These are phyloP conservation scores for Octodonta nipae DNA, from an alignment of 2,888 invertebrate species.

Conservation along the genomic window DNA sequence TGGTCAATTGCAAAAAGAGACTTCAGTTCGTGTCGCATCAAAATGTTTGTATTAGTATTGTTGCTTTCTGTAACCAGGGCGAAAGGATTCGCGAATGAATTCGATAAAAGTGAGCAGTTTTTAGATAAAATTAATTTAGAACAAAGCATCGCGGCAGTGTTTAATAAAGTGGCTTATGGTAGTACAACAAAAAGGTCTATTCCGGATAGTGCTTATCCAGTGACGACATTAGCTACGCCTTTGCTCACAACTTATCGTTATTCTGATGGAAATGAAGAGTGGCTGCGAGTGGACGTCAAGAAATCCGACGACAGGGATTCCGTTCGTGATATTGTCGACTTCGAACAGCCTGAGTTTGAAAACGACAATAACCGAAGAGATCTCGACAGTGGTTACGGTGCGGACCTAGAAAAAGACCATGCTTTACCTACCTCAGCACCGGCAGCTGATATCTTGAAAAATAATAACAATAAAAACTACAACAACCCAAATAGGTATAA, in stretches of 20 bases:
- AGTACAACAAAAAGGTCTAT: conserved; percentile 57
- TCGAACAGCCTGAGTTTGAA: conserved; percentile 21
- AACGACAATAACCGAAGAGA: conserved; percentile 21
- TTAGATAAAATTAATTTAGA: conserved; percentile 49
- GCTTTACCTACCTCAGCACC: conserved; percentile 62
- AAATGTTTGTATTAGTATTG: conserved; percentile 11
- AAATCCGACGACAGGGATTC: conserved; percentile 20
- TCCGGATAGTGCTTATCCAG: conserved; percentile 47
- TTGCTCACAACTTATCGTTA: conserved; percentile 45
- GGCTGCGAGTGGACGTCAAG: conserved; percentile 33
- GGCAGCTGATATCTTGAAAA: conserved; percentile 64
- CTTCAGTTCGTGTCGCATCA: conserved; percentile 7
- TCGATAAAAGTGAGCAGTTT: conserved; percentile 34
- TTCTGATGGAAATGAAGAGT: conserved; percentile 31
- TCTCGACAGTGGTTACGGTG: conserved; percentile 43
- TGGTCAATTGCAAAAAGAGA: conserved; percentile 19
- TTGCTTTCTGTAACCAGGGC: conserved; percentile 8
- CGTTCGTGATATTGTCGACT: conserved; percentile 19
- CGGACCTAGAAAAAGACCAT: conserved; percentile 59
- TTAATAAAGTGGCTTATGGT: conserved; percentile 56
- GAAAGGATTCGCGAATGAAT: conserved; percentile 26
- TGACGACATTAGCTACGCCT: conserved; percentile 52
- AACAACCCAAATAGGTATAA: conserved; percentile 54
- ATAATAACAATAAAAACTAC: conserved; percentile 62
- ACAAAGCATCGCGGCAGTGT: conserved; percentile 52